phyloP scores from a whole-genome alignment of 2,888 invertebrate genomes.

The Synergus itoensis region DNA sequence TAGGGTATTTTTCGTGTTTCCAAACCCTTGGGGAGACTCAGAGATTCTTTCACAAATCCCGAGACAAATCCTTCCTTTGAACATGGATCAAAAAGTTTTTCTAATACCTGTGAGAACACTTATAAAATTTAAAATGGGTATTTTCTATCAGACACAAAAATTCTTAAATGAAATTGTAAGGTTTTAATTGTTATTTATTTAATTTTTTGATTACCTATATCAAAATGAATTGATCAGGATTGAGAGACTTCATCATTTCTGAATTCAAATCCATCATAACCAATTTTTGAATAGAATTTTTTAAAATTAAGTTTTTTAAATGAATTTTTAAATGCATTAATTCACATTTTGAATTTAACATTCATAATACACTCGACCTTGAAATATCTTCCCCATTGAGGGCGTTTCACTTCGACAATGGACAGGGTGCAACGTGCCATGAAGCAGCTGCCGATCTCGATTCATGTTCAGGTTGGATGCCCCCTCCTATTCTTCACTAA shows the following conservation, averaged over 20 bases:
- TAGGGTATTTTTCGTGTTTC: background rate
- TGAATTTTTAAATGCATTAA: background rate
- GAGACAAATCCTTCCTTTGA: too few relatives aligned
- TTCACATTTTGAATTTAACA: background rate
- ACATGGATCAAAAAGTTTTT: background rate
- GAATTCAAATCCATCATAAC: background rate
- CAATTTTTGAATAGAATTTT: background rate
- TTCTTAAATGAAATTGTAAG: too few relatives aligned
- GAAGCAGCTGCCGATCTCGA: conserved; percentile 47
- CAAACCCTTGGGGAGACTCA: background rate
- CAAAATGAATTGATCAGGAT: too few relatives aligned
- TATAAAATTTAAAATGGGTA: too few relatives aligned
- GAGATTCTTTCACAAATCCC: background rate
- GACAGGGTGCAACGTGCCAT: conserved; percentile 41
- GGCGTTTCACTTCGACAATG: conserved; percentile 26
- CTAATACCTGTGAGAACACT: background rate
- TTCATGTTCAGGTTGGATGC: conserved; percentile 14
- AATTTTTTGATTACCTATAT: background rate
- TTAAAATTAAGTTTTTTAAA: background rate
- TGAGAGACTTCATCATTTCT: too few relatives aligned
- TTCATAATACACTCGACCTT: conserved; percentile 17
- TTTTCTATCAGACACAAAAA: too few relatives aligned
- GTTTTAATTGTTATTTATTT: background rate
- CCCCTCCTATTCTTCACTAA: conserved; percentile 3
- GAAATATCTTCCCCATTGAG: conserved; percentile 1